Evolutionary conservation across 2,797 vertebrate species (phyloP).

Genomic region (Mycteria americana): DNA sequence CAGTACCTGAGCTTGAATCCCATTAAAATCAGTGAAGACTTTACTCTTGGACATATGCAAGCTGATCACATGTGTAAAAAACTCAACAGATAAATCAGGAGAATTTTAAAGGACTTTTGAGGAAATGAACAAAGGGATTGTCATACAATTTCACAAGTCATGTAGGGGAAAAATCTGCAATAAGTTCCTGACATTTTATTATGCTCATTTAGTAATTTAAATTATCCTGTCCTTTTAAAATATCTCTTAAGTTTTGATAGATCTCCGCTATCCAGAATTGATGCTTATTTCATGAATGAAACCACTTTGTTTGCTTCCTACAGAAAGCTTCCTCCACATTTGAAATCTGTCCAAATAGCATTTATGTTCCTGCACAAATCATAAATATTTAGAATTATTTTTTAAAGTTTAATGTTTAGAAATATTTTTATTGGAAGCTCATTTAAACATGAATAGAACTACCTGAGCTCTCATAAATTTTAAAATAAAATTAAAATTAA

Average conservation of each 20-base stretch:
- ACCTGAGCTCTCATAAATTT: neutral
- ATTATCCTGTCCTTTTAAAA: neutral
- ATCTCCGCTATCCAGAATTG: neutral
- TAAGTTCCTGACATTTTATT: neutral
- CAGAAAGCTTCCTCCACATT: conserved; percentile 10
- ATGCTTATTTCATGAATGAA: conserved; percentile 17
- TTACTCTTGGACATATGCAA: neutral
- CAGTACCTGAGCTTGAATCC: neutral
- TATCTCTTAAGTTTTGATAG: neutral
- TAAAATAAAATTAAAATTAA: neutral
- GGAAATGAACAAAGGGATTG: neutral
- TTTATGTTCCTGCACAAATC: neutral
- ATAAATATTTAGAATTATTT: conserved; percentile 32
- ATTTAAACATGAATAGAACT: neutral
- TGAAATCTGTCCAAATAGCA: conserved; percentile 12
- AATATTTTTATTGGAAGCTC: neutral
- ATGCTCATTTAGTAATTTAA: neutral
- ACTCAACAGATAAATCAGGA: neutral
- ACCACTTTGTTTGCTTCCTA: neutral
- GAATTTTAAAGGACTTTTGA: neutral
- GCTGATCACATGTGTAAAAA: neutral
- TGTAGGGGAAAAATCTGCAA: neutral
- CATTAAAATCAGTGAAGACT: neutral
- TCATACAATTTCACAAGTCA: neutral
- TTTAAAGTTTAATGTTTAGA: neutral